Evolutionary conservation across 1,140 invertebrate genomes (phyloP).

Genomic region (Phortica variegata): DNA sequence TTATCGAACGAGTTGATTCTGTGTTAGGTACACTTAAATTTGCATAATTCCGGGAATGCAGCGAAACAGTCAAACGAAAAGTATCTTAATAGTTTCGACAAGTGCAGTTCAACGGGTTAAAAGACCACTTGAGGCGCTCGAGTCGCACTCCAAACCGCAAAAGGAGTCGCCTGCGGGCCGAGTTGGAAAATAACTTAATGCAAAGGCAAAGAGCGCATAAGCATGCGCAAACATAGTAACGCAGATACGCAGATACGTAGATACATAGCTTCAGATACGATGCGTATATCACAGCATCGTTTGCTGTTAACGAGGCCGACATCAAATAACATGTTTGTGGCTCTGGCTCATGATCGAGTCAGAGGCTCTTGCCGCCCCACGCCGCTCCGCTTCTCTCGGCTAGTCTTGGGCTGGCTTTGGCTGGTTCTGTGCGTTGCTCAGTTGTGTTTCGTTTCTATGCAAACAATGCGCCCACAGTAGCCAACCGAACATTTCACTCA

Average conservation of each 20-base stretch:
- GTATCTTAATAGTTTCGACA: conserved; percentile 5
- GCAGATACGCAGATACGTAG: conserved; percentile 46
- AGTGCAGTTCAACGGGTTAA: conserved; percentile 41
- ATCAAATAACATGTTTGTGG: conserved; percentile 45
- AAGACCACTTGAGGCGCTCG: conserved; percentile 39
- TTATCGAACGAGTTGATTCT: conserved; percentile 18
- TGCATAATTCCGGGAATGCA: conserved; percentile 47
- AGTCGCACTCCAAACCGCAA: conserved; percentile 5
- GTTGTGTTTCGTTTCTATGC: conserved; percentile 34
- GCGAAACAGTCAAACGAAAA: not conserved
- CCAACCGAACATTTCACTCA: conserved; percentile 51
- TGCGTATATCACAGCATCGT: conserved; percentile 44
- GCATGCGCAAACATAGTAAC: conserved; percentile 36
- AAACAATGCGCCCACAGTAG: conserved; percentile 41
- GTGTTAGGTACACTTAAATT: conserved; percentile 33
- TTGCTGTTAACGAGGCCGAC: conserved; percentile 53
- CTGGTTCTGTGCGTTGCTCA: no score
- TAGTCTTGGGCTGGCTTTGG: no score
- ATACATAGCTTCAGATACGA: conserved; percentile 44
- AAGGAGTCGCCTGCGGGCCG: conserved; percentile 9
- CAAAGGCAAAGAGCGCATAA: conserved; percentile 39
- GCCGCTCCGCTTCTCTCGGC: no score
- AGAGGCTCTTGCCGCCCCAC: conserved; percentile 20
- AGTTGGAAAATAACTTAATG: conserved; percentile 49
- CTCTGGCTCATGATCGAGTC: conserved; percentile 23